phyloP scores from a whole-genome alignment of 2,888 invertebrate genomes.

The Podabrus alpinus region DNA sequence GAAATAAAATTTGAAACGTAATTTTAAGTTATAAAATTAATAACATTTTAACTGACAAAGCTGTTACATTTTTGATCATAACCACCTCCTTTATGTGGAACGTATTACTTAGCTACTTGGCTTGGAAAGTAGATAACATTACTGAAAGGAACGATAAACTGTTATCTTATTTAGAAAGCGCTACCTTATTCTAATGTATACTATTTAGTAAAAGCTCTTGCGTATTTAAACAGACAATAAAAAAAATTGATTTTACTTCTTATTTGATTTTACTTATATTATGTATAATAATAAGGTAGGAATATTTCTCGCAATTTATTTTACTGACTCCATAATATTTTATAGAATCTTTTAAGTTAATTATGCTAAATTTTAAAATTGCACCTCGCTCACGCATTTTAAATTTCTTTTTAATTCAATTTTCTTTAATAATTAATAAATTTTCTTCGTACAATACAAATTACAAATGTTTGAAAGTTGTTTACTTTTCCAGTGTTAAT shows the following conservation, averaged over 20 bases:
- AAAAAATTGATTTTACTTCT: not conserved
- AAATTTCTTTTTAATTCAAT: not conserved
- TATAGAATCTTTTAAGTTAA: not conserved
- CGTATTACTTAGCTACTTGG: not conserved
- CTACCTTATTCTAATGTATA: not conserved
- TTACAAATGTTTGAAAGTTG: not conserved
- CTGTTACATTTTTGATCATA: not conserved
- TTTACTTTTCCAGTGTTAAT: not conserved
- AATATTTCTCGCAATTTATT: too few species aligned
- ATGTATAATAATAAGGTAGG: too few species aligned
- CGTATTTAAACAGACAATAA: not conserved
- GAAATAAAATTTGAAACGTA: not conserved
- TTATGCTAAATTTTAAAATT: too few species aligned
- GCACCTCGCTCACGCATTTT: not conserved
- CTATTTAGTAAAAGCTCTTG: not conserved
- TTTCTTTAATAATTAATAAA: too few species aligned
- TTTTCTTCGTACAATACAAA: too few species aligned
- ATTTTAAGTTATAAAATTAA: not conserved
- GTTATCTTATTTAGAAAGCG: not conserved
- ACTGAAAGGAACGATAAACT: slow-evolving; percentile 1
- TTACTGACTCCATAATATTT: not conserved
- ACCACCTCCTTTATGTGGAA: not conserved
- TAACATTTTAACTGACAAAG: not conserved
- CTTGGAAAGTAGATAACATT: not conserved
- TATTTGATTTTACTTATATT: not conserved